Evolutionary conservation across 2,797 vertebrate genomes (phyloP).

Genomic region (Thamnophis elegans): DNA sequence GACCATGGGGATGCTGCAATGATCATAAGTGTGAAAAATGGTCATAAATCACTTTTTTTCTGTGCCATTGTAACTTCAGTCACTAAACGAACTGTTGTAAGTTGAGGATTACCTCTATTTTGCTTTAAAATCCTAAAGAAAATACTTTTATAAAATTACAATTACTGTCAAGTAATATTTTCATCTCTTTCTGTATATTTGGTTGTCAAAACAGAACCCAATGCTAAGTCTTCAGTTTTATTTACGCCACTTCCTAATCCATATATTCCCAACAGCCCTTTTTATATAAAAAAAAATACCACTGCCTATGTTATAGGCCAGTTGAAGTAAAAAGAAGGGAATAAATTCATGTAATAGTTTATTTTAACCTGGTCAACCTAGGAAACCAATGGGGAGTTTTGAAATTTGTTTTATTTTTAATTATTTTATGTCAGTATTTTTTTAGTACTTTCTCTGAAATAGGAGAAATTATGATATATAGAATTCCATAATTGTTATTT

Average conservation of each 20-base stretch:
- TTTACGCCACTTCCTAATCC: background rate
- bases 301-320: background rate
- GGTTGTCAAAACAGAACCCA: background rate
- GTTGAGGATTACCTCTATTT: background rate
- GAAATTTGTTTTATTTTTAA: background rate
- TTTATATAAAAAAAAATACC: background rate
- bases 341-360: background rate
- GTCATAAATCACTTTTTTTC: no score
- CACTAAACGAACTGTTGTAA: no score
- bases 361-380: background rate
- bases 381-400: background rate
- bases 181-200: background rate
- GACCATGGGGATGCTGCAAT: no score
- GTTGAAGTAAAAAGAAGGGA: background rate
- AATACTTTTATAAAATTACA: background rate
- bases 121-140: background rate
- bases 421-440: background rate
- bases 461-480: background rate
- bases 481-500: background rate
- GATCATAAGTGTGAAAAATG: no score
- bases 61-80: no score
- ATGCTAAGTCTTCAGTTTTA: background rate
- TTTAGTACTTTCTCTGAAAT: background rate
- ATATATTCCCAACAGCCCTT: background rate
- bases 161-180: background rate